Conservation (phyloP, 2,888 invertebrate species). For the Tetragonisca angustula region DNA sequence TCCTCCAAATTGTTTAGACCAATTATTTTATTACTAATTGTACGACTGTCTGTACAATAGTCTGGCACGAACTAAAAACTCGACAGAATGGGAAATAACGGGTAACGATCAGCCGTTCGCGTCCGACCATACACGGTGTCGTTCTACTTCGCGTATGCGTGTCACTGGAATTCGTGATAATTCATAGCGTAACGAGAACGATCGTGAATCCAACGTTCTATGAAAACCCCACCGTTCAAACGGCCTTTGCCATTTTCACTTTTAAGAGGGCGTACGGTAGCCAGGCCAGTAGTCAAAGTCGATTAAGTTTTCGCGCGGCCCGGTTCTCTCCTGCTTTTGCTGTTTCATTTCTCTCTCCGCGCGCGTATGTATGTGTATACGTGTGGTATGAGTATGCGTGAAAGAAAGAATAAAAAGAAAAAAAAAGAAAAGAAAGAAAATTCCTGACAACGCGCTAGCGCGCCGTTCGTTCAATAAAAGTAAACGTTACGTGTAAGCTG, state of each 20-base stretch:
- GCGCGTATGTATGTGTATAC: not conserved
- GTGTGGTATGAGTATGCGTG: too few relatives aligned
- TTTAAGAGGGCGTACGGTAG: not conserved
- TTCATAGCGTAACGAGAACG: constrained; percentile 1
- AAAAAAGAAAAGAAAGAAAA: not conserved
- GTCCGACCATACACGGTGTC: not conserved
- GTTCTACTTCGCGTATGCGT: constrained; percentile 6
- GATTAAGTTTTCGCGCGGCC: constrained; percentile 42
- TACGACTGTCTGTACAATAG: too few relatives aligned
- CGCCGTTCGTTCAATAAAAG: constrained; percentile 22
- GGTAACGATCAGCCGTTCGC: not conserved
- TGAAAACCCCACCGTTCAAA: constrained; percentile 17
- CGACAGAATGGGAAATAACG: not conserved
- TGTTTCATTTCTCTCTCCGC: not conserved
- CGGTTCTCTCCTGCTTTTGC: not conserved
- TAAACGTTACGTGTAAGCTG: constrained; percentile 37
- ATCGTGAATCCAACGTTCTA: constrained; percentile 14
- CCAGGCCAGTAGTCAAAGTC: constrained; percentile 36
- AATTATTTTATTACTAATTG: too few relatives aligned
- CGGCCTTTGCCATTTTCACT: not conserved
- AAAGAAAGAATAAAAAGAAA: not conserved
- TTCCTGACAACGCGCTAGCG: not conserved
- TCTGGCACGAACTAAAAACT: too few relatives aligned
- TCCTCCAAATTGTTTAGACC: too few relatives aligned
- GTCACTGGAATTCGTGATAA: constrained; percentile 9